A percentile compares a stretch with the other conserved stretches of the same genome.
Conservation (phyloP, 2,113 vertebrate species). For the Indicator indicator region DNA sequence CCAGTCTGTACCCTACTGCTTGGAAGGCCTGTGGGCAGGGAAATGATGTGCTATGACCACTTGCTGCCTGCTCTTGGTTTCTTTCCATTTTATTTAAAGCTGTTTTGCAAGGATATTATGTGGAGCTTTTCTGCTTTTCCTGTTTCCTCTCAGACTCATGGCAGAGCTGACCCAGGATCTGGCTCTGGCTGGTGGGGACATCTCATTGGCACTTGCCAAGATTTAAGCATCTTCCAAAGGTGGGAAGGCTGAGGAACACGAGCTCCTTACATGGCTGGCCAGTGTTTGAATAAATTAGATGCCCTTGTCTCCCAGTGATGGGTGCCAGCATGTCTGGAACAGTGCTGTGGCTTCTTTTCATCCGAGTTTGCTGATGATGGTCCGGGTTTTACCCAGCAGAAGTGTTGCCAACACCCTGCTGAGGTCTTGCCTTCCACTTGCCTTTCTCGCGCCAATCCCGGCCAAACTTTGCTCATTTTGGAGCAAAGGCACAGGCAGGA, state of each 20-base stretch:
- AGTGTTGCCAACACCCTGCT: not conserved
- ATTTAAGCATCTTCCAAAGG: not conserved
- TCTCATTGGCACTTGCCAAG: not conserved
- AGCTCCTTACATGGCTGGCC: not conserved
- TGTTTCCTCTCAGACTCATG: not conserved
- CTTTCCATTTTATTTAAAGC: not conserved
- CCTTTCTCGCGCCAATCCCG: not conserved
- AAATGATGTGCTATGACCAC: not conserved
- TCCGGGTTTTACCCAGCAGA: not conserved
- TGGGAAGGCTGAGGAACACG: not conserved
- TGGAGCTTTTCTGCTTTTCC: not conserved
- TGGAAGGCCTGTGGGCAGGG: not conserved
- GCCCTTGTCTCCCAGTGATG: rapidly evolving
- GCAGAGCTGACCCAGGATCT: not conserved
- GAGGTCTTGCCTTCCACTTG: not conserved
- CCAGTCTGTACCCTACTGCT: not conserved
- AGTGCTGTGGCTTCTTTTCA: not conserved
- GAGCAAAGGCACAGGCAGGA: not conserved
- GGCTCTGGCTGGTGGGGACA: not conserved
- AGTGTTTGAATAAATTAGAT: not conserved
- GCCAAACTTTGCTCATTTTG: not conserved
- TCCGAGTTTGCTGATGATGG: not conserved
- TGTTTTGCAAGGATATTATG: not conserved
- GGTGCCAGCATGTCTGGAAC: not conserved
- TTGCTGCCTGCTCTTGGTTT: not conserved